Evolutionary conservation across 2,888 invertebrate species (phyloP), one percentile per base, ranked within the genome.

Genomic region (Drosophila barbarae): DNA sequence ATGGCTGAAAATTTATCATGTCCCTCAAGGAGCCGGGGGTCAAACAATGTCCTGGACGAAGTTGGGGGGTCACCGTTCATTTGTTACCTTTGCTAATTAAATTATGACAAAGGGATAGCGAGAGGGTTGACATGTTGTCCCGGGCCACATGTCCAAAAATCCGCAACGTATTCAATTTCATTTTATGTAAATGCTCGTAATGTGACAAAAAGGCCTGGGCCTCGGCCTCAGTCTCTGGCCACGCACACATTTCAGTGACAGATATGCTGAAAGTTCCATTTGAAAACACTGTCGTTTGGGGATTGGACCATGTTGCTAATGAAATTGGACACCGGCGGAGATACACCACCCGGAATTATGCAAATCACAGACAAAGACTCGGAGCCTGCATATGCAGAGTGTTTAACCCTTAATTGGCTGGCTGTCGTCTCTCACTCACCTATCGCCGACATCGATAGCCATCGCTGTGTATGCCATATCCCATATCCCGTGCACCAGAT

Each of bases 401-500:
- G 84, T 75, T 84, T 86, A 87, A 87, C 87, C 86, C 86, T 87
- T 87, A 87, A 87, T 87, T 87, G 86, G 83, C 85, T 65, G 79
- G 66, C 69, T 51, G 68, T 50, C 57, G 68, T 50, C 57, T 47
- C 56, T 57, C 52, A 71, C 71, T 79, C 81, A 81, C 83, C 85
- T 83, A 80, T 75, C 63, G 69, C 76, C 72, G 76, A 75, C 81
- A 81, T 81, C 80, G 81, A 81, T 81, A 85, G 84, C 70, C 79
- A 79, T 85, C 83, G 72, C 51, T 54, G 30, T 30, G 35, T 32
- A 13, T 21, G 38, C 38, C 55, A 47, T 46, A 47, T 34, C 34
- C 49, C 49, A 30, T 34, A 49, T 32, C 49, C 49, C 26, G 36
- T 21, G 32, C 30, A 13, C 51, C 51, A 55, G 50, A 55, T 49